A percentile compares a stretch with the other conserved stretches of the same genome.
These are phyloP conservation scores for Salpingus planirostris DNA, from an alignment of 2,888 invertebrate genomes.

Conservation along the genomic window DNA sequence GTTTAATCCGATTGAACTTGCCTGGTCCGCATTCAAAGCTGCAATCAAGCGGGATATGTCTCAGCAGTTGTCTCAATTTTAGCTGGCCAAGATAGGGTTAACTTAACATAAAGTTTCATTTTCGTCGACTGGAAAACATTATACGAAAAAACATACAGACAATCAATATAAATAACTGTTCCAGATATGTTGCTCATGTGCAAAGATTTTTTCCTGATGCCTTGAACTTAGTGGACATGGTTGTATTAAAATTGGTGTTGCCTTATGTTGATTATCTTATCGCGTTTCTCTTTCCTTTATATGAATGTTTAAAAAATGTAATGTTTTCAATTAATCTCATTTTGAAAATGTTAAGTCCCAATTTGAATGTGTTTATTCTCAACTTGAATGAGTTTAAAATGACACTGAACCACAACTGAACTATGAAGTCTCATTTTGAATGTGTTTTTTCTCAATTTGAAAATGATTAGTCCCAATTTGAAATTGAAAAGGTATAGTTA, in stretches of 20 bases:
- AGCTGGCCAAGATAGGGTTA: neutral
- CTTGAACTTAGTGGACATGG: neutral
- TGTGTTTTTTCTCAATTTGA: neutral
- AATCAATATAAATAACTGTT: neutral
- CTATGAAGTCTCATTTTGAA: neutral
- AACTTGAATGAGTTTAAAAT: neutral
- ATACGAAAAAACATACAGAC: neutral
- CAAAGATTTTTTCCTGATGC: neutral
- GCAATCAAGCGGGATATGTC: neutral
- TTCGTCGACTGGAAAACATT: neutral
- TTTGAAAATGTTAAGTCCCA: neutral
- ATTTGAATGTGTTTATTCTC: neutral
- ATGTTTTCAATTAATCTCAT: neutral
- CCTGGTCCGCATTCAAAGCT: neutral
- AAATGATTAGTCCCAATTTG: neutral
- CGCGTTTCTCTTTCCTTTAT: too few relatives aligned
- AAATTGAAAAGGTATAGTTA: too few relatives aligned
- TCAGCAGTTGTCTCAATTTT: neutral
- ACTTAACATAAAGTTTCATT: neutral
- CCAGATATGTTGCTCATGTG: constrained; percentile 1
- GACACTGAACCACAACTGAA: too few relatives aligned
- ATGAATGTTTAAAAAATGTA: neutral
- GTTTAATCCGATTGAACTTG: neutral
- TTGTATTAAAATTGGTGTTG: neutral
- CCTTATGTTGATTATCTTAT: neutral